Base-by-base conservation (phyloP, 37 sponge, comb jelly and placozoan species). In the Hexactinellida sp. region DNA sequence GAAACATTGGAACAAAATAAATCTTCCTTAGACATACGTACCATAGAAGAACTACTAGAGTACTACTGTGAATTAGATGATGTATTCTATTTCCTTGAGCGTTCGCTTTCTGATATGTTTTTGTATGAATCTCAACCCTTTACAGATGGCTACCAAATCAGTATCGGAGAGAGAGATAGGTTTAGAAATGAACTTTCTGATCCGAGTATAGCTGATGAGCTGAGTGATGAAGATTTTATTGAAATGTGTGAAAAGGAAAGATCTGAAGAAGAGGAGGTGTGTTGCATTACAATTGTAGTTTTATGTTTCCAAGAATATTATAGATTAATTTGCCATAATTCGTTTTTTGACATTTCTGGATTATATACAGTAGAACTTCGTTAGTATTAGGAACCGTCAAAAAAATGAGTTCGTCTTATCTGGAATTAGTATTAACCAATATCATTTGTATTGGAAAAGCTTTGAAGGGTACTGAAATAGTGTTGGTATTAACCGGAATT, bases 101-200 rank as follows among this genome's bases (percentile, higher is more conserved):
- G 34, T 25, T 7, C 76, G 21, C 13, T 63, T 5, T 63, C 76
- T 21, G 76, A 63, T 21, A 63, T 63, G 76, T 63, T 63, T n/a
- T n/a, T 25, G 21, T 63, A 63, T n/a, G 76, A 63, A 10, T 63
- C 76, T 21, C 76, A 63, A n/a, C 76, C 76, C 3, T 25, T 63
- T n/a, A 7, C 5, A 63, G 76, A 63, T 10, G 76, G 13, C 13
- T 63, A 63, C 13, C 25, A 63, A 7, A n/a, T n/a, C 30, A n/a
- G 21, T 63, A 63, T 63, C 1, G 76, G 25, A 63, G 76, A 63
- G 76, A 63, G 76, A n/a, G 76, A 63, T 63, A n/a, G 76, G 76
- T 10, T 63, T 7, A 63, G 76, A 63, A 23, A 23, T 10, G 76
- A 25, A n/a, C 13, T 63, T 3, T 63, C 30, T 25, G 28, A 63